phyloP scores from a whole-genome alignment of 2,113 vertebrate species.

The Actenoides lindsayi region DNA sequence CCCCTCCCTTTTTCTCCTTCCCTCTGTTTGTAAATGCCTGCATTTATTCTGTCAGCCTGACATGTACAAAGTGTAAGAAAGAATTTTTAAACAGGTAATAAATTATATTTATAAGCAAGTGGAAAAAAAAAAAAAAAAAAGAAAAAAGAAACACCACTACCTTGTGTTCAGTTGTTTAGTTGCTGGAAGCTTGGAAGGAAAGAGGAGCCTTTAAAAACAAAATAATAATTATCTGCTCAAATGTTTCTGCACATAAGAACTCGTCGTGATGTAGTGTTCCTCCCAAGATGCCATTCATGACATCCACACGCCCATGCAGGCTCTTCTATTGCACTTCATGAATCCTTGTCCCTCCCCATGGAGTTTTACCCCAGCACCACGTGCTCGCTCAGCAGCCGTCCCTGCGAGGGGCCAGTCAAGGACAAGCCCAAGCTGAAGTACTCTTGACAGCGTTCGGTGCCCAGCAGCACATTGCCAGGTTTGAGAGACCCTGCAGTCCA shows the following conservation, averaged over 20 bases:
- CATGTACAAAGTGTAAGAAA: slow-evolving; percentile 99
- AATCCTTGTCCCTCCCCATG: neutral
- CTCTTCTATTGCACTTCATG: neutral
- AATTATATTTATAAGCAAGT: slow-evolving; percentile 99
- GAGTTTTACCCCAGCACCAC: accelerated
- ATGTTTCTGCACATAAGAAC: neutral
- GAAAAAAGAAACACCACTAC: neutral
- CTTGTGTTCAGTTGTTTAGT: slow-evolving; percentile 41
- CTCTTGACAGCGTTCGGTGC: accelerated
- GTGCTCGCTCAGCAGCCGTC: accelerated
- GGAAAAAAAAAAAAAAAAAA: slow-evolving; percentile 62
- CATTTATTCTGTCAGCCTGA: slow-evolving; percentile 84
- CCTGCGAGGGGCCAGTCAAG: neutral
- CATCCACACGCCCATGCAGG: neutral
- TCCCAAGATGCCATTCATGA: neutral
- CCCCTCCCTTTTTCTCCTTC: slow-evolving; percentile 69
- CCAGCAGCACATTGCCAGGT: neutral
- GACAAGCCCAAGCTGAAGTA: neutral
- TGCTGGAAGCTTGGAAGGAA: neutral
- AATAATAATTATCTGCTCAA: neutral
- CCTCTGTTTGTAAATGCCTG: slow-evolving; percentile 88
- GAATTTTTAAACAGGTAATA: slow-evolving; percentile 99
- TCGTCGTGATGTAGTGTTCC: neutral
- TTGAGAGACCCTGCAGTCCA: neutral
- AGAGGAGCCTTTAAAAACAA: neutral